A percentile compares a stretch with the other conserved stretches of the same genome.
Evolutionary conservation across 1,140 invertebrate genomes (phyloP).

Genomic region (Drosophila chauvacae): DNA sequence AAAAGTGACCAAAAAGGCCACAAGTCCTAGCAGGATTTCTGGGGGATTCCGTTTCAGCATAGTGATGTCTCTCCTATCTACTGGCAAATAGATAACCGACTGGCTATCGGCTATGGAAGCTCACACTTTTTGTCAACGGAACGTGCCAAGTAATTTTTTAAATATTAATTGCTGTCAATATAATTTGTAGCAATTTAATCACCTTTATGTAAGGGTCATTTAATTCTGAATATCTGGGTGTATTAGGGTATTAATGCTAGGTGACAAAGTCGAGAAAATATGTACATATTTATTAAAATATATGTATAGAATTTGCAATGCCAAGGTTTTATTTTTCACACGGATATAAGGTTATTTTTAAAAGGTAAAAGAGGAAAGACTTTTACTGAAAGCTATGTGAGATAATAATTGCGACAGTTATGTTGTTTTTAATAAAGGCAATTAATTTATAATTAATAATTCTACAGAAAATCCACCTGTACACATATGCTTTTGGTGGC

Average conservation of each 20-base stretch:
- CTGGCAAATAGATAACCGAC: not conserved
- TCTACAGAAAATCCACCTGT: not conserved
- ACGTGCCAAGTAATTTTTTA: not conserved
- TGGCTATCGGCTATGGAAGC: not conserved
- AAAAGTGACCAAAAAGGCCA: slow-evolving; percentile 1
- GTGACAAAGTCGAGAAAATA: not conserved
- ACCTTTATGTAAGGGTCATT: slow-evolving; percentile 25
- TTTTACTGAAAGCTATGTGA: no score
- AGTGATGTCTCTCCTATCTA: not conserved
- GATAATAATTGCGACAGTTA: not conserved
- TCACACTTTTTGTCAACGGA: slow-evolving; percentile 23
- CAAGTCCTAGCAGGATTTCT: not conserved
- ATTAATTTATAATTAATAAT: not conserved
- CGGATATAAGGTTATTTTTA: not conserved
- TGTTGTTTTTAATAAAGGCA: not conserved
- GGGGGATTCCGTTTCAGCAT: slow-evolving; percentile 3
- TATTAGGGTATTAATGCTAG: not conserved
- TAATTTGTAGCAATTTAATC: slow-evolving; percentile 21
- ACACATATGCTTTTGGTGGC: not conserved
- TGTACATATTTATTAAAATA: not conserved
- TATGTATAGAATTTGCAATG: not conserved
- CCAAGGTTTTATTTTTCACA: not conserved
- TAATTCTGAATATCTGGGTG: not conserved
- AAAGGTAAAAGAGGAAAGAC: not conserved
- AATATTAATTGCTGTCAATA: slow-evolving; percentile 17